Evolutionary conservation across 2,888 invertebrate genomes (phyloP), one percentile per base, ranked within the genome.

Genomic region (Eremobia ochroleuca): DNA sequence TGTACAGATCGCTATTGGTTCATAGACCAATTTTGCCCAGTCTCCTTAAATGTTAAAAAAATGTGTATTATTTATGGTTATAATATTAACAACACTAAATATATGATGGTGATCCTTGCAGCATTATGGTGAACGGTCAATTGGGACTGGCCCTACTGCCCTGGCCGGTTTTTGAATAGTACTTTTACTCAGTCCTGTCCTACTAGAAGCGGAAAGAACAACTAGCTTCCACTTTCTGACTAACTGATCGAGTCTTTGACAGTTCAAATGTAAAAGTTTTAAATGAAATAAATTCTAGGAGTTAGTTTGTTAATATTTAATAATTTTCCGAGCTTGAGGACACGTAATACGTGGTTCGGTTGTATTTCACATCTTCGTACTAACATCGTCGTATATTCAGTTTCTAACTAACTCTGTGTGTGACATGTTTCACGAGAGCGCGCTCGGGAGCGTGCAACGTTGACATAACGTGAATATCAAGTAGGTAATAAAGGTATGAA

Each of bases 1-100:
- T 59, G 25, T 55, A 55, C n/a, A 55, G 74, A 81, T 70, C 59
- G 61, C 15, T 65, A 81, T 65, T 81, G 75, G 40, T 59, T 78
- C 78, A 78, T 78, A 81, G 11, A 59, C 59, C 76, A 82, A 76
- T 75, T 81, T 79, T 75, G 78, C 65, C 76, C 82, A 79, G 59
- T 59, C 25, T 81, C 78, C 78, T 75, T 66, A 6, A 66, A 52
- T 66, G 65, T 79, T 81, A 79, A 9, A 65, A 65, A 81, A 55
- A 62, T 46, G 77, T 62, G 13, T 13, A 46, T 55, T 55, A 62
- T 52, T 34, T 43, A 55, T 34, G 28, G 25, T 46, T 46, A 25
- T 28, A 37, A 37, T n/a, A 18, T 59, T 59, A 46, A 37, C 46
- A 49, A 46, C 15, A 25, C 25, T 55, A 69, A 43, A 9, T 21